Conservation (phyloP, 2,888 invertebrate genomes). For the Notodonta dromedarius region DNA sequence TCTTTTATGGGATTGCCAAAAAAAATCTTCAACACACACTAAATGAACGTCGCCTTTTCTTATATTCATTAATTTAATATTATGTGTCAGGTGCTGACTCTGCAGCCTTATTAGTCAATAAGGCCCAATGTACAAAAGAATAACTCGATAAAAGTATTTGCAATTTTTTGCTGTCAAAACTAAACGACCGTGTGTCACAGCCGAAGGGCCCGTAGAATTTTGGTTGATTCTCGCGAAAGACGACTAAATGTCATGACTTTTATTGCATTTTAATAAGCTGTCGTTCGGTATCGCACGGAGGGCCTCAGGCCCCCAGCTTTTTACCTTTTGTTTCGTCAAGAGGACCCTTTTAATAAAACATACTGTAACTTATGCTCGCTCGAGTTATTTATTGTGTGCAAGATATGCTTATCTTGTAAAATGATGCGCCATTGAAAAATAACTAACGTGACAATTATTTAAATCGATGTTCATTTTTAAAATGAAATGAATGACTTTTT, state of each 20-base stretch:
- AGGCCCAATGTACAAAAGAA: too few relatives aligned
- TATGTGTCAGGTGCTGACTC: too few relatives aligned
- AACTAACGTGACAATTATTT: slow-evolving; percentile 40
- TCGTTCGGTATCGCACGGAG: slow-evolving; percentile 39
- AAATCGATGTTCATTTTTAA: slow-evolving; percentile 31
- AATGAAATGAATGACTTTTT: neutral
- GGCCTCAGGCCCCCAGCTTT: slow-evolving; percentile 41
- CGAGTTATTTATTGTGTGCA: slow-evolving; percentile 40
- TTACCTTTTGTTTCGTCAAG: slow-evolving; percentile 47
- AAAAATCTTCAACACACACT: too few relatives aligned
- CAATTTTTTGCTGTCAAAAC: neutral
- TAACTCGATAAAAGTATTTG: too few relatives aligned
- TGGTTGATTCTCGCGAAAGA: slow-evolving; percentile 55
- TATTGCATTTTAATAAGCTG: slow-evolving; percentile 69
- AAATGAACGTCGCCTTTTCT: too few relatives aligned
- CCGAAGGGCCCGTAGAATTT: slow-evolving; percentile 29
- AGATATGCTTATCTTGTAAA: slow-evolving; percentile 49
- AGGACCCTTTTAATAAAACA: slow-evolving; percentile 40
- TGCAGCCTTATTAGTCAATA: too few relatives aligned
- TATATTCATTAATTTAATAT: too few relatives aligned
- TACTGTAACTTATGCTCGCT: slow-evolving; percentile 31
- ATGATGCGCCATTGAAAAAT: slow-evolving; percentile 30
- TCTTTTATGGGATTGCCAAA: too few relatives aligned
- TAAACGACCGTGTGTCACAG: slow-evolving; percentile 31
- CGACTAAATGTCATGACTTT: slow-evolving; percentile 61